Base-by-base conservation (phyloP, 2,888 invertebrate species). In the Eulithis testata region DNA sequence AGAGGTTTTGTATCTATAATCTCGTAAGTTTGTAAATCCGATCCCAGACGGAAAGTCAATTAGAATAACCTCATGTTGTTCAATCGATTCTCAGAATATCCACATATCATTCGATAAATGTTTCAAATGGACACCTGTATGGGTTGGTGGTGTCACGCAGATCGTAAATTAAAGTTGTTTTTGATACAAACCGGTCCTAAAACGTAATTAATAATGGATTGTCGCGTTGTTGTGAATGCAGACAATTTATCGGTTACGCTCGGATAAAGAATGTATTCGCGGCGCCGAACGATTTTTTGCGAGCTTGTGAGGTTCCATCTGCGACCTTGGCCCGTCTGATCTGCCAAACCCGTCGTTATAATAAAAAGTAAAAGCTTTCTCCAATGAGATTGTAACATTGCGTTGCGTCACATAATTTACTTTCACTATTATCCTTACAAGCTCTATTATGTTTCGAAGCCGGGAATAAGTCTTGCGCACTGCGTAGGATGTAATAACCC, bases 311-410 rank as follows among this genome's bases (percentile, higher is more conserved):
- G 76, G 74, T 75, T 78, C 71, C 63, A 62, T 51, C 21, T 27
- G 44, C 78, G 87, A 79, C 90, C 91, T 90, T 91, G 91, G 90
- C 90, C 89, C 74, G 88, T 70, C 84, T 82, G 86, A 79, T 81
- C 80, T 80, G 79, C 72, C 78, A 84, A 88, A 90, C 90, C 85
- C 82, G 90, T 88, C 86, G 80, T 84, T 76, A 79, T 78, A 76
- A 80, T 82, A 87, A 88, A 60, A 89, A 88, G 87, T 86, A 89
- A 89, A 88, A 89, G 87, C 90, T 86, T 88, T 89, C 86, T 82
- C 85, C 86, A 84, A 82, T 83, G 75, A 78, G 70, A 68, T 75
- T 73, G 73, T 73, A 73, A 67, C 65, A 64, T 71, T 73, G 66
- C 71, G 65, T 71, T 73, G 66, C 71, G 63, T 74, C 55, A 71